Percentiles rank a stretch among this genome's conserved stretches.
phyloP scores from a whole-genome alignment of 2,113 vertebrate genomes.

The Oncorhynchus tshawytscha region DNA sequence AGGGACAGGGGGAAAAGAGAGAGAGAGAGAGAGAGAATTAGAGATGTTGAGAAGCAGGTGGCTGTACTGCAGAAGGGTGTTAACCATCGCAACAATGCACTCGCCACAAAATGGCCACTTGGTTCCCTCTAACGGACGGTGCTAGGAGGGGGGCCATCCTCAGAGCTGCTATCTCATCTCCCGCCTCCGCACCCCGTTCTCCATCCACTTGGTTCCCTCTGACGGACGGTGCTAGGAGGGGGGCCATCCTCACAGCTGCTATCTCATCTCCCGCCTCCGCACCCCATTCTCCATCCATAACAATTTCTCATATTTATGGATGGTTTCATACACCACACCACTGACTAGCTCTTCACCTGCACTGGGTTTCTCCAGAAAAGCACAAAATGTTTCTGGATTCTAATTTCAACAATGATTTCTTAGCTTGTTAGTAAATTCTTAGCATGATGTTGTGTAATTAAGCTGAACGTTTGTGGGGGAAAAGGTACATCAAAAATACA shows the following conservation, averaged over 20 bases:
- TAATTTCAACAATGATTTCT: constrained; percentile 1
- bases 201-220: constrained; percentile 63
- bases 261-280: constrained; percentile 59
- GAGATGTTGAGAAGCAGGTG: constrained; percentile 51
- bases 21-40: constrained; percentile 25
- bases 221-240: constrained; percentile 45
- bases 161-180: constrained; percentile 55
- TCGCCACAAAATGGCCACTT: constrained; percentile 74
- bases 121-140: constrained; percentile 60
- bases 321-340: constrained; percentile 43
- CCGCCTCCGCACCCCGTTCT: constrained; percentile 53
- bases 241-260: constrained; percentile 43
- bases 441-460: neutral
- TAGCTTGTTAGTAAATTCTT: neutral
- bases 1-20: constrained; percentile 35
- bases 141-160: constrained; percentile 38
- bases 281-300: constrained; percentile 56
- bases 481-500: neutral
- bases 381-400: constrained; percentile 37
- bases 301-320: constrained; percentile 60
- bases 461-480: neutral
- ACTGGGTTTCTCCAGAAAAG: constrained; percentile 21
- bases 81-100: constrained; percentile 81
- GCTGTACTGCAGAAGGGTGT: constrained; percentile 71
- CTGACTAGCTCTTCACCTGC: constrained; percentile 43